Evolutionary conservation across 2,888 invertebrate species (phyloP), one percentile per base, ranked within the genome.

Genomic region (Elmis aenea): DNA sequence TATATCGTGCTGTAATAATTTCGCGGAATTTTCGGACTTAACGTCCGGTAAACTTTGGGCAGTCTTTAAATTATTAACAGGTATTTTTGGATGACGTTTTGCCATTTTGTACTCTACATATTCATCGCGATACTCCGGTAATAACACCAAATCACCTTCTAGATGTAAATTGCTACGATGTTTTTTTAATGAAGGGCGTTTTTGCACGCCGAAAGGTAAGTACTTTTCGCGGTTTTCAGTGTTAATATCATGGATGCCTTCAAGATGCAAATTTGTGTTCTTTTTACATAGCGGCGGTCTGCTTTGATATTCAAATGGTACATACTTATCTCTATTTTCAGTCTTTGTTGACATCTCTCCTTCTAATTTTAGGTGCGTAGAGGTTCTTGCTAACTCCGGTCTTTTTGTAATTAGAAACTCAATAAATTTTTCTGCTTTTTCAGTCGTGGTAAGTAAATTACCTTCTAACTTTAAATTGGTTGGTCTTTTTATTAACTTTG

Each of bases 381-480:
- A 45, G 65, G 67, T 55, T 66, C 71, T 29, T 61, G 64, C 59
- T 16, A 74, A 56, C 13, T 68, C 62, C 3, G 70, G 60, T 9
- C 69, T 61, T 38, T 68, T 67, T 5, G 54, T 49, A n/a, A 72
- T 61, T 24, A 68, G 57, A 52, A 70, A 68, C 12, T 68, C 58
- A 18, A 71, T 66, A 44, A 71, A 75, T 28, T 67, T 56, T 23
- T 72, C 72, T 33, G 64, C 67, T 29, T 69, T 62, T 55, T 74
- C 74, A n/a, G 73, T 66, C 24, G 56, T 47, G 6, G 64, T 61
- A 9, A 61, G 61, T 44, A 72, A 64, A 22, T 72, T 67, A n/a
- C 74, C 75, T 50, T 73, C 73, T 50, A 73, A 60, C 47, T 66
- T 68, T 32, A 75, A 51, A 18, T 69, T 69, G 4, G 72, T 71